Percentiles rank a stretch among this genome's conserved stretches.
These are phyloP conservation scores for Agapornis canus DNA, from an alignment of 2,797 vertebrate genomes.

Conservation along the genomic window DNA sequence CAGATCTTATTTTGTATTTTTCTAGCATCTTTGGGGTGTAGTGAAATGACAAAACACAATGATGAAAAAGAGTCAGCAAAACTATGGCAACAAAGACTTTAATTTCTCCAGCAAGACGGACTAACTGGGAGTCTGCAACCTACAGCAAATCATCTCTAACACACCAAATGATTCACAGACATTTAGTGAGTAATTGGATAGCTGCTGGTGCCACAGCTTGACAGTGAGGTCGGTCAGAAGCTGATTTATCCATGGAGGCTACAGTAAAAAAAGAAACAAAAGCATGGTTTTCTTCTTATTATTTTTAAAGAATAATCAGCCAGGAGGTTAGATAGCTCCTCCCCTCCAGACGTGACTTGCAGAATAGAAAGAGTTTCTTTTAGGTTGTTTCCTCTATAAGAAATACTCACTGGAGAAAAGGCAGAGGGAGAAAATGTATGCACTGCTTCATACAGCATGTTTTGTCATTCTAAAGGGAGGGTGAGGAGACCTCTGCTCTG, in stretches of 20 bases:
- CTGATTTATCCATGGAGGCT: not conserved
- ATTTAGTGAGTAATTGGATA: not conserved
- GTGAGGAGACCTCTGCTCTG: not conserved
- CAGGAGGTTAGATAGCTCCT: not conserved
- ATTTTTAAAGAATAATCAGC: not conserved
- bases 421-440: not conserved
- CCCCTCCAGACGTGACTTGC: not conserved
- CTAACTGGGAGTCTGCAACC: not conserved
- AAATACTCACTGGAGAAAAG: not conserved
- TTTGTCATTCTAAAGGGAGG: not conserved
- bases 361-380: not conserved
- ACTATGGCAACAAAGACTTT: not conserved
- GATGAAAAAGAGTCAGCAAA: not conserved
- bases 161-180: not conserved
- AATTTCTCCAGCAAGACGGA: not conserved
- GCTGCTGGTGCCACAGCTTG: not conserved
- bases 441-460: not conserved
- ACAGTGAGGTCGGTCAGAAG: not conserved
- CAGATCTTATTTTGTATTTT: not conserved
- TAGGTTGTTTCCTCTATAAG: not conserved
- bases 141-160: not conserved
- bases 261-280: not conserved
- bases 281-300: not conserved
- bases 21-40: not conserved
- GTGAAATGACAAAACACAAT: not conserved